Conservation (phyloP, 2,113 vertebrate species). For the Dicerorhinus sumatrensis region DNA sequence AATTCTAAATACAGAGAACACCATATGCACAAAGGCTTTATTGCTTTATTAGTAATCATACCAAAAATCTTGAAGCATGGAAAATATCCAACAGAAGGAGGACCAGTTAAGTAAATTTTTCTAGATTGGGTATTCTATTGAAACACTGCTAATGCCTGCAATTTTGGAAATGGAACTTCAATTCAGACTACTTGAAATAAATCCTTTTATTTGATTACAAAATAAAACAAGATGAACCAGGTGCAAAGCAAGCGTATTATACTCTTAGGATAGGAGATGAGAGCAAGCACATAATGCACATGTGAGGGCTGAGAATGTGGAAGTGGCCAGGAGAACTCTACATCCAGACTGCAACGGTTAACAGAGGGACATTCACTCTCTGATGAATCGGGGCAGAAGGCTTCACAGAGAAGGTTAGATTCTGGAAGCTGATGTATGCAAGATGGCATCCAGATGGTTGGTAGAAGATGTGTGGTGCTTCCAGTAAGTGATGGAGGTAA, state of each 20-base stretch:
- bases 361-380: accelerated
- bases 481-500: neutral
- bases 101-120: neutral
- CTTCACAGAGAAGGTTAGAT: too few relatives aligned
- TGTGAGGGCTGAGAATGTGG: accelerated
- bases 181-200: neutral
- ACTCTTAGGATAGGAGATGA: neutral
- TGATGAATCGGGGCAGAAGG: neutral
- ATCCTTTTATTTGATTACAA: neutral
- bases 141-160: neutral
- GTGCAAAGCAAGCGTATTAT: neutral
- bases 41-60: neutral
- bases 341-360: accelerated
- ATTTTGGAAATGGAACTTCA: neutral
- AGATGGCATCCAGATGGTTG: neutral
- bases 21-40: accelerated
- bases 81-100: neutral
- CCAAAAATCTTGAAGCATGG: neutral
- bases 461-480: neutral
- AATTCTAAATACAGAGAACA: accelerated
- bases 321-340: neutral
- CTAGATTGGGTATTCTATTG: neutral
- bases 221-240: neutral
- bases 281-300: accelerated
- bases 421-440: neutral